Evolutionary conservation across 2,888 invertebrate species (phyloP).

Genomic region (Altica lythri): DNA sequence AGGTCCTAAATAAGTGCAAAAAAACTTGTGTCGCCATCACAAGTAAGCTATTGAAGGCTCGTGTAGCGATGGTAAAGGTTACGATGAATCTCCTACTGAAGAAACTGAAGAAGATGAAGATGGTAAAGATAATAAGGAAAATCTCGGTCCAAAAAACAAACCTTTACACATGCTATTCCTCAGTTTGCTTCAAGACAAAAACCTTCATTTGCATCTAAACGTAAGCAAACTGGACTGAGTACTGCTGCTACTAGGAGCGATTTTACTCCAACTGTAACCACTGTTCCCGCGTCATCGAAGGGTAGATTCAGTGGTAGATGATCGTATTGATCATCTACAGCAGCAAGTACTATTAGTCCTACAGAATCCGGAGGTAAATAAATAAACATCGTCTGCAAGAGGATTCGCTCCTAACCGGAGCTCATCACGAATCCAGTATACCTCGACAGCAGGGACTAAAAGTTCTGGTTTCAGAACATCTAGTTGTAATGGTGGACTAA

Average conservation of each 20-base stretch:
- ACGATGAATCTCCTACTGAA: constrained; percentile 58
- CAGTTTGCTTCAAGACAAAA: constrained; percentile 83
- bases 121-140: constrained; percentile 66
- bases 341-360: constrained; percentile 51
- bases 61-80: constrained; percentile 61
- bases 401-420: too few relatives aligned
- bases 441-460: constrained; percentile 56
- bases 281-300: constrained; percentile 79
- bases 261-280: constrained; percentile 85
- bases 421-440: constrained; percentile 62
- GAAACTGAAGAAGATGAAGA: constrained; percentile 54
- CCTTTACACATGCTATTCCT: constrained; percentile 82
- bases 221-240: constrained; percentile 67
- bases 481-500: constrained; percentile 53
- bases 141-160: constrained; percentile 72
- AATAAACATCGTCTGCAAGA: too few relatives aligned
- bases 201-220: constrained; percentile 82
- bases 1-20: constrained; percentile 50
- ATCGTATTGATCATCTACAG: constrained; percentile 43
- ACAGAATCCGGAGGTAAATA: constrained; percentile 56
- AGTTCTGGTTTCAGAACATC: constrained; percentile 63
- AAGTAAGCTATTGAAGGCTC: constrained; percentile 77
- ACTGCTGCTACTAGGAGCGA: constrained; percentile 82
- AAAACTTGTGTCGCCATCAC: constrained; percentile 62
- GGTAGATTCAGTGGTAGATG: constrained; percentile 61